A percentile compares a stretch with the other conserved stretches of the same genome.
These are phyloP conservation scores for Axea sp. DNA, from an alignment of 2,888 invertebrate species.

Conservation along the genomic window DNA sequence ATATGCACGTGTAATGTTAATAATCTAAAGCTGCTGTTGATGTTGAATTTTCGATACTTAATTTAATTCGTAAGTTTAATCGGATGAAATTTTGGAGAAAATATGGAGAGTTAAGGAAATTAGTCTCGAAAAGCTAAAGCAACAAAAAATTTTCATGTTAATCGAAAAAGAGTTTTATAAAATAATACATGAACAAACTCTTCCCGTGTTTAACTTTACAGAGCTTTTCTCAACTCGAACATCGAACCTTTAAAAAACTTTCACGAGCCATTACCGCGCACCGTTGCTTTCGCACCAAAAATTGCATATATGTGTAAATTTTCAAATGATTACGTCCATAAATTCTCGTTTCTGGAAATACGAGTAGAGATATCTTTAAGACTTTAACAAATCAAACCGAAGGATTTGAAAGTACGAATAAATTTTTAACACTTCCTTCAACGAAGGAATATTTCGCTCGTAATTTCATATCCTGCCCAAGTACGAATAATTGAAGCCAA, in stretches of 20 bases:
- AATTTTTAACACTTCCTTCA: constrained; percentile 3
- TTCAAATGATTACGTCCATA: constrained; percentile 43
- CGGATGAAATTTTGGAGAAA: too few species aligned
- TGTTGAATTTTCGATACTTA: neutral
- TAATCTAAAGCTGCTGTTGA: constrained; percentile 2
- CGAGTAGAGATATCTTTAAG: constrained; percentile 44
- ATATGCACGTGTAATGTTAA: neutral
- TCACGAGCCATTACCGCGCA: constrained; percentile 28
- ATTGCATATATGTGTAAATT: constrained; percentile 50
- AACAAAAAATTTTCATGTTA: too few species aligned
- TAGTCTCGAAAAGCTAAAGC: too few species aligned
- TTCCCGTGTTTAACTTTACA: neutral
- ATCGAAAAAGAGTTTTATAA: too few species aligned
- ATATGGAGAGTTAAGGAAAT: too few species aligned
- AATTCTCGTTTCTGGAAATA: constrained; percentile 25
- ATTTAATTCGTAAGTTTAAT: too few species aligned
- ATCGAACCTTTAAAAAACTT: constrained; percentile 16
- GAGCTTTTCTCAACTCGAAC: constrained; percentile 9
- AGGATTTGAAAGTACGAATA: constrained; percentile 22
- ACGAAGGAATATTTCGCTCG: neutral
- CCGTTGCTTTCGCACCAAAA: constrained; percentile 28
- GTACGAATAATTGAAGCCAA: too few species aligned
- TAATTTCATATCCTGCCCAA: neutral
- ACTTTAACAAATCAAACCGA: constrained; percentile 39
- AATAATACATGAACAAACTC: too few species aligned